A percentile compares a stretch with the other conserved stretches of the same genome.
phyloP scores from a whole-genome alignment of 2,888 invertebrate species.

The Agelastica alni region DNA sequence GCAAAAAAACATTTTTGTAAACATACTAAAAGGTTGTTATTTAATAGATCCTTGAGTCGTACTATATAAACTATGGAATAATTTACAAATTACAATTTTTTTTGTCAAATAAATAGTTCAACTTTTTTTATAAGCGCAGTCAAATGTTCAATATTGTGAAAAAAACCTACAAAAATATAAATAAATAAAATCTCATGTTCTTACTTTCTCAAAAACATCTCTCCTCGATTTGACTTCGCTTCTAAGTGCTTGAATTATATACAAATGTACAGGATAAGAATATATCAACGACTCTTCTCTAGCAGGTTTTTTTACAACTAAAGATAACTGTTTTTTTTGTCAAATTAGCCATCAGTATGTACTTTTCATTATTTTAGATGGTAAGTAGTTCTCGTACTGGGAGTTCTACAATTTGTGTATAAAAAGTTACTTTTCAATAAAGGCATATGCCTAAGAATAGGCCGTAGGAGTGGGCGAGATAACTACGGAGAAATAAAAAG shows the following conservation, averaged over 20 bases:
- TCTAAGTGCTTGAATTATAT: constrained; percentile 23
- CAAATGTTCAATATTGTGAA: constrained; percentile 29
- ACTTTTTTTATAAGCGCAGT: constrained; percentile 30
- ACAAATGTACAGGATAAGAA: constrained; percentile 19
- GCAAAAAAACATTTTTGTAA: too few relatives aligned
- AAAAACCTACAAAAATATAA: constrained; percentile 37
- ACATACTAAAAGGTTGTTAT: too few relatives aligned
- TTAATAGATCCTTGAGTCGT: constrained; percentile 5
- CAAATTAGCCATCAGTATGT: too few relatives aligned
- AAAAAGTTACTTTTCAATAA: too few relatives aligned
- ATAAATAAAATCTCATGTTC: constrained; percentile 32
- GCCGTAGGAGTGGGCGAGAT: too few relatives aligned
- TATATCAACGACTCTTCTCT: constrained; percentile 2
- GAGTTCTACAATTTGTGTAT: too few relatives aligned
- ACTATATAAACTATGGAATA: constrained; percentile 47
- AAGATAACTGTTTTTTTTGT: too few relatives aligned
- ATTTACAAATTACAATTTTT: constrained; percentile 39
- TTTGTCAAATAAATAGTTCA: constrained; percentile 40
- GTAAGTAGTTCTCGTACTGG: too few relatives aligned
- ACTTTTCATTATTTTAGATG: too few relatives aligned
- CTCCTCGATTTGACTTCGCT: constrained; percentile 27
- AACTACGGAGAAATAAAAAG: too few relatives aligned
- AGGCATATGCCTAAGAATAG: too few relatives aligned
- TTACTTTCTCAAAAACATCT: constrained; percentile 9
- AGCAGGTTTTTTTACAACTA: too few relatives aligned